A percentile compares a stretch with the other conserved stretches of the same genome.
Evolutionary conservation across 2,113 vertebrate genomes (phyloP).

Genomic region (Colinus virginianus): DNA sequence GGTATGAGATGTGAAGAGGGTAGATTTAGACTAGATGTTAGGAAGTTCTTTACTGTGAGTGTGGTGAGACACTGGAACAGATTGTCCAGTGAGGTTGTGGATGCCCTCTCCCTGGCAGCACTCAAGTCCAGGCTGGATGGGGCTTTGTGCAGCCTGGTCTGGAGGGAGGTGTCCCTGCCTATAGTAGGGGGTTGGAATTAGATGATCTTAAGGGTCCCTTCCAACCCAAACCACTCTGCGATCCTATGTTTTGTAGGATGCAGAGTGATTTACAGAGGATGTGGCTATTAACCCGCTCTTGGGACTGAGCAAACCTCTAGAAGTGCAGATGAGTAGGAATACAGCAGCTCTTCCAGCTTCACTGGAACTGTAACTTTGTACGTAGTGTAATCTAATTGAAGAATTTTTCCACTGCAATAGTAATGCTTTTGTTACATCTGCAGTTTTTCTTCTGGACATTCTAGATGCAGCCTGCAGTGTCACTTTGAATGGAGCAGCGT

Average conservation of each 20-base stretch:
- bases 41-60: too few relatives aligned
- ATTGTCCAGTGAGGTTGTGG: too few relatives aligned
- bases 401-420: background rate
- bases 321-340: background rate
- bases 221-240: too few relatives aligned
- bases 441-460: background rate
- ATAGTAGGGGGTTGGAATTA: too few relatives aligned
- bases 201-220: too few relatives aligned
- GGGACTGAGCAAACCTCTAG: background rate
- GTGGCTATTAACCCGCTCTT: background rate
- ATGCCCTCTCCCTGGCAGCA: too few relatives aligned
- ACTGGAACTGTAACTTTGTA: background rate
- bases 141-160: too few relatives aligned
- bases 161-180: too few relatives aligned
- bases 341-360: background rate
- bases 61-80: too few relatives aligned
- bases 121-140: too few relatives aligned
- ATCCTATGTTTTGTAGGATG: background rate
- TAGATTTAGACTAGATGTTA: too few relatives aligned
- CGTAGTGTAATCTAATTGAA: rapidly evolving
- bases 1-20: background rate
- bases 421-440: background rate
- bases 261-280: background rate
- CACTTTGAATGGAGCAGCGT: background rate
- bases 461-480: rapidly evolving